Conservation (phyloP, 2,797 vertebrate genomes). For the Macropus fuliginosus region DNA sequence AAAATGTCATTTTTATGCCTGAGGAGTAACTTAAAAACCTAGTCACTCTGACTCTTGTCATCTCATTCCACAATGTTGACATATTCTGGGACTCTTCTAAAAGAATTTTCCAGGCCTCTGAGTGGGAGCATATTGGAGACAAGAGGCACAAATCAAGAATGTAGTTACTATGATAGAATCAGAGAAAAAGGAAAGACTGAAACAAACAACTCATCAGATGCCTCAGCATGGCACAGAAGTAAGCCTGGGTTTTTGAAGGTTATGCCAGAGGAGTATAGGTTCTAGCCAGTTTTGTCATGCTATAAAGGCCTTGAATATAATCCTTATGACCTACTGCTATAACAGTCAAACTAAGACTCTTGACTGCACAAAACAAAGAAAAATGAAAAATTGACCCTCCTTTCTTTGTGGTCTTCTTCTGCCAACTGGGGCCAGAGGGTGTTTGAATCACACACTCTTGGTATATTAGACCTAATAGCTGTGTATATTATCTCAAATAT, state of each 20-base stretch:
- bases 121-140: not conserved
- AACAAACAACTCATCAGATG: not conserved
- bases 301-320: not conserved
- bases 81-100: not conserved
- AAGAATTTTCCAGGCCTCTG: not conserved
- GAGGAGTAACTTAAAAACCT: not conserved
- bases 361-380: not conserved
- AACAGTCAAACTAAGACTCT: not conserved
- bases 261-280: not conserved
- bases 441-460: not conserved
- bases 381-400: not conserved
- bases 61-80: not conserved
- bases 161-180: not conserved
- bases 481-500: not conserved
- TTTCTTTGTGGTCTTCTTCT: not conserved
- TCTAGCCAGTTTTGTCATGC: not conserved
- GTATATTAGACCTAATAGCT: not conserved
- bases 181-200: not conserved
- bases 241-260: not conserved
- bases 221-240: not conserved
- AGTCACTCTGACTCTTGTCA: not conserved
- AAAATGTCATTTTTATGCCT: not conserved
- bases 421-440: not conserved
- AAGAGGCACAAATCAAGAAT: not conserved
- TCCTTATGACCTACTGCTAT: not conserved